phyloP scores from a whole-genome alignment of 2,113 vertebrate species.

The Carassius carassius region DNA sequence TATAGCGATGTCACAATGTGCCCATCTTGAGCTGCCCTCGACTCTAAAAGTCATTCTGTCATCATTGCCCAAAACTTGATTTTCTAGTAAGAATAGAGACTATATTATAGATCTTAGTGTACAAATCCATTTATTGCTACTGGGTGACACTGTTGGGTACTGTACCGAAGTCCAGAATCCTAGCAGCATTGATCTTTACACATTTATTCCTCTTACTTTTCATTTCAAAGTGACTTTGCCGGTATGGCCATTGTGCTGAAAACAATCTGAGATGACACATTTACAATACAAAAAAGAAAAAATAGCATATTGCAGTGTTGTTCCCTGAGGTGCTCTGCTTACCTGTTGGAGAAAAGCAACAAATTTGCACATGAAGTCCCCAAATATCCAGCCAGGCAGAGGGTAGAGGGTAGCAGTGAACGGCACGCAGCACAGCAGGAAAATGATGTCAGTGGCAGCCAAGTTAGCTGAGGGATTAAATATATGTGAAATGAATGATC shows the following conservation, averaged over 20 bases:
- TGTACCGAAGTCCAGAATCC: not conserved
- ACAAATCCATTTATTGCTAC: slow-evolving; percentile 21
- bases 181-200: not conserved
- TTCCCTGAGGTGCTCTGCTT: slow-evolving; percentile 35
- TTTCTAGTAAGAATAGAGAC: not conserved
- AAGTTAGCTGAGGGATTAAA: slow-evolving; percentile 74
- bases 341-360: slow-evolving; percentile 84
- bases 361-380: slow-evolving; percentile 85
- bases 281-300: slow-evolving; percentile 1
- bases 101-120: not conserved
- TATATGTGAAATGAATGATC: not conserved
- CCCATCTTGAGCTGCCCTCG: not conserved
- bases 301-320: not conserved
- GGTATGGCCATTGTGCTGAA: not conserved
- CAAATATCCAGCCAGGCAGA: slow-evolving; percentile 83
- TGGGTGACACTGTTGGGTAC: not conserved
- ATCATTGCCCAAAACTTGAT: not conserved
- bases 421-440: slow-evolving; percentile 83
- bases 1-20: not conserved
- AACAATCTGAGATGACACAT: not conserved
- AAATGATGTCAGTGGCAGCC: slow-evolving; percentile 83
- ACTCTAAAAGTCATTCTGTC: not conserved
- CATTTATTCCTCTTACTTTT: not conserved
- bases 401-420: slow-evolving; percentile 84
- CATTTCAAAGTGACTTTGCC: not conserved